Percentiles rank a stretch among this genome's conserved stretches.
Evolutionary conservation across 2,113 vertebrate species (phyloP).

Genomic region (Sorex fumeus): DNA sequence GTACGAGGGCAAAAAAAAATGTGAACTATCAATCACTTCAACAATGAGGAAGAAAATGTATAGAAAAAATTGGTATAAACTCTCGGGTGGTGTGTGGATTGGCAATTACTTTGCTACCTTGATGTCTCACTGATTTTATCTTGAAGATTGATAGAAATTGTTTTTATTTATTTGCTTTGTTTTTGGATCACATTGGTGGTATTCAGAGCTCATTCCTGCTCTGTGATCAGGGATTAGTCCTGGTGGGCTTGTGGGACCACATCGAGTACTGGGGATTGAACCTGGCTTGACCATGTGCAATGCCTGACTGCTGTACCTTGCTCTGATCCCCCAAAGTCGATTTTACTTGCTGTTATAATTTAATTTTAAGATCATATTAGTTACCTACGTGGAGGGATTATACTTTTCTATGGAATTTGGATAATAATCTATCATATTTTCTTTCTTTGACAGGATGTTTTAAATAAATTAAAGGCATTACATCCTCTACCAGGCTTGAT

Average conservation of each 20-base stretch:
- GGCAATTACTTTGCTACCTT: slow-evolving; percentile 30
- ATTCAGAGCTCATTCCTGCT: too few relatives aligned
- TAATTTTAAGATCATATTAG: slow-evolving; percentile 27
- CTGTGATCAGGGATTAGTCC: too few relatives aligned
- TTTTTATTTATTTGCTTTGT: slow-evolving; percentile 34
- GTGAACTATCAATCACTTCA: background rate
- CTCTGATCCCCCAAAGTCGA: too few relatives aligned
- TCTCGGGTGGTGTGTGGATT: background rate
- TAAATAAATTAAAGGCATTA: slow-evolving; percentile 94
- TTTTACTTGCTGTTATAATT: background rate
- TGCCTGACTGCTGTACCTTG: too few relatives aligned
- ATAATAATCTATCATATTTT: slow-evolving; percentile 65
- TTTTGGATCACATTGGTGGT: too few relatives aligned
- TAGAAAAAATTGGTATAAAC: slow-evolving; percentile 3
- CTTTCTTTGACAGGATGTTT: slow-evolving; percentile 91
- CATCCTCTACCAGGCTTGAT: slow-evolving; percentile 96
- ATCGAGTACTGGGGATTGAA: too few relatives aligned
- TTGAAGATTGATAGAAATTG: slow-evolving; percentile 20
- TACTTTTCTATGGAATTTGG: slow-evolving; percentile 64
- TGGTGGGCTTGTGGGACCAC: too few relatives aligned
- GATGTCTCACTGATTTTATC: slow-evolving; percentile 22
- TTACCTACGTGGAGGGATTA: slow-evolving; percentile 62
- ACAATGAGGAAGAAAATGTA: background rate
- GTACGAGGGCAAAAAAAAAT: slow-evolving; percentile 14
- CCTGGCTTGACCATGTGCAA: too few relatives aligned